phyloP scores from a whole-genome alignment of 2,888 invertebrate genomes.

The Thereva unica region DNA sequence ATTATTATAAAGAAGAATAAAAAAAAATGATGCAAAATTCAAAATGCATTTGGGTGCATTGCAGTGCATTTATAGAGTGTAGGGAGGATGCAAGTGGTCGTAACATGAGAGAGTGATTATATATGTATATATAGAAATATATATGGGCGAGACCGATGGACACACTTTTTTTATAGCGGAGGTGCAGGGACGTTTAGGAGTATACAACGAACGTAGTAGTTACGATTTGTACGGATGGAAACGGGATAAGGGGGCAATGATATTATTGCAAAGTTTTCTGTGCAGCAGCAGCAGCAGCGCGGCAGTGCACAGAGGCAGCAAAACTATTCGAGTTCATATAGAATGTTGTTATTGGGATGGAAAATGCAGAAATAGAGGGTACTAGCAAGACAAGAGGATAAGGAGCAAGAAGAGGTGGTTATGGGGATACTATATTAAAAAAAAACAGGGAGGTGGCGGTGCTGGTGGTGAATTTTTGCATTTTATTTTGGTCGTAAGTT shows the following conservation, averaged over 20 bases:
- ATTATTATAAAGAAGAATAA: neutral
- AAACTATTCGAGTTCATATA: no score
- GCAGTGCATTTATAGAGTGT: slow-evolving; percentile 9
- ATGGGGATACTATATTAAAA: neutral
- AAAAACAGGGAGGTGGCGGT: slow-evolving; percentile 4
- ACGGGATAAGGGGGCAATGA: no score
- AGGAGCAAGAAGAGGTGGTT: neutral
- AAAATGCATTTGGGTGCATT: neutral
- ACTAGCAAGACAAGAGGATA: neutral
- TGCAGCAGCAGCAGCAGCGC: no score
- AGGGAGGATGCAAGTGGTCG: neutral
- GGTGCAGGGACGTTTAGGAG: no score
- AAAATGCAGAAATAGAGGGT: neutral
- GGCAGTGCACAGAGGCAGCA: no score
- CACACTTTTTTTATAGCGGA: no score
- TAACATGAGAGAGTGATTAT: slow-evolving; percentile 6
- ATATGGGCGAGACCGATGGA: neutral
- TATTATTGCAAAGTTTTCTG: no score
- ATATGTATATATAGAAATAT: slow-evolving; percentile 8
- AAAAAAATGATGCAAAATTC: neutral
- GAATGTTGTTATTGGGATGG: no score
- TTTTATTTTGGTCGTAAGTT: slow-evolving; percentile 22
- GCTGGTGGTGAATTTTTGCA: slow-evolving; percentile 23
- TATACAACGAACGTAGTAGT: no score
- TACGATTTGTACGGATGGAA: no score